Evolutionary conservation across 2,797 vertebrate genomes (phyloP), one percentile per base, ranked within the genome.

Genomic region (Phataginus tetradactyla): DNA sequence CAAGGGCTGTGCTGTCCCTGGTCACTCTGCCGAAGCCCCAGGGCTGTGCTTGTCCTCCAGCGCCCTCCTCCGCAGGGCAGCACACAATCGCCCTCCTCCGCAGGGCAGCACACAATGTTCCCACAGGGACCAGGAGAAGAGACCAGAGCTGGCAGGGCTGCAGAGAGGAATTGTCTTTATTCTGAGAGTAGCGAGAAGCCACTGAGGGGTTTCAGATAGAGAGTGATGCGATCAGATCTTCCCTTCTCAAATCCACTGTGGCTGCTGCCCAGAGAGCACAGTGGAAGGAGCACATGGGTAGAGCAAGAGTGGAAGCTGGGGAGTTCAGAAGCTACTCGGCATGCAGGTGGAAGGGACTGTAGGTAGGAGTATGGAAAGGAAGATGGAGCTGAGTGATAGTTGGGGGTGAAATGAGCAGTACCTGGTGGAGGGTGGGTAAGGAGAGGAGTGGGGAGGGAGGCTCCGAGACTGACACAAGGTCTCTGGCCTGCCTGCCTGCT

Each of bases 341-440:
- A 3, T n/a, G 55, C 42, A 63, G 42, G 55, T 5, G 2, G 18
- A n/a, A 18, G 57, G 71, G 34, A 59, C 7, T 53, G 45, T 1
- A 0, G 8, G 17, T 8, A 0, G 7, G 25, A 23, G 14, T 49
- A 3, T 17, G 45, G 23, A n/a, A 17, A 81, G 34, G 14, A 3
- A 1, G 6, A 21, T 17, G 17, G 21, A 53, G 57, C 0, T 42
- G 27, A 79, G n/a, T 75, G 39, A 23, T 37, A 32, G 32, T 45
- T 29, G 17, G 42, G 12, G 57, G n/a, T 27, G 39, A 83, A 37
- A 12, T 69, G 25, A 37, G 23, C 12, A 32, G 34, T 18, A 5
- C 20, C 34, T 12, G 9, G 32, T 20, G 51, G 20, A 42, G 25
- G 55, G 45, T 32, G 21, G 49, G 69, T 39, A 4, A 5, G 15